These are phyloP conservation scores for Ibycter americanus DNA, from an alignment of 2,797 vertebrate species.

Conservation along the genomic window DNA sequence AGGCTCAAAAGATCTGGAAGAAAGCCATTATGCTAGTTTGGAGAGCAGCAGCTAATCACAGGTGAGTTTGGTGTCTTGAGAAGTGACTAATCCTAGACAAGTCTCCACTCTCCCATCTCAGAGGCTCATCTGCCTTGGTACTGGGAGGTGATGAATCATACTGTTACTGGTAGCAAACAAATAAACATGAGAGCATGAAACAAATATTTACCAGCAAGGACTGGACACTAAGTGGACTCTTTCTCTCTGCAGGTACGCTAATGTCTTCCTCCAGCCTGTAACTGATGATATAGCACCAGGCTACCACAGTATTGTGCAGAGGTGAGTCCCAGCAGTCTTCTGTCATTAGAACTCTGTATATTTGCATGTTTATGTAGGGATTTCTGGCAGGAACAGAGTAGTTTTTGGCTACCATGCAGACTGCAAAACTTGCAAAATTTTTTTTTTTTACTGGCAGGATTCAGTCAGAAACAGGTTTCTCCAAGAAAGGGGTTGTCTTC, in stretches of 20 bases:
- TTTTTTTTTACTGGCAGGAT: neutral
- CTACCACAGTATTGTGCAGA: slow-evolving; percentile 96
- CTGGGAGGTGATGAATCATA: neutral
- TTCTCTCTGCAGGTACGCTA: slow-evolving; percentile 87
- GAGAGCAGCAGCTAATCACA: slow-evolving; percentile 98
- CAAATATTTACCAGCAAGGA: neutral
- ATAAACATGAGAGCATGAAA: neutral
- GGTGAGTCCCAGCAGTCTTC: slow-evolving; percentile 75
- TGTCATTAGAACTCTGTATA: neutral
- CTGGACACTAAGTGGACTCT: neutral
- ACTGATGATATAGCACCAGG: slow-evolving; percentile 98
- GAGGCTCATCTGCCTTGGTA: neutral
- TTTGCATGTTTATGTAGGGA: neutral
- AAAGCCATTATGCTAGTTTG: slow-evolving; percentile 99
- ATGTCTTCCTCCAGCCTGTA: slow-evolving; percentile 97
- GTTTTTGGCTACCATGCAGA: neutral
- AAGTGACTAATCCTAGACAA: slow-evolving; percentile 13
- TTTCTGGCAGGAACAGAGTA: neutral
- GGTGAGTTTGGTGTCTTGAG: slow-evolving; percentile 74
- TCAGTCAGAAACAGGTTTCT: neutral
- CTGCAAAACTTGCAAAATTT: neutral
- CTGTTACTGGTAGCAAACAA: neutral
- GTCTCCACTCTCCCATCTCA: neutral
- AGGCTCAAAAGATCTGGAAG: slow-evolving; percentile 99
- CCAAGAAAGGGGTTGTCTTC: neutral